These are phyloP conservation scores for Watsonalla binaria DNA, from an alignment of 2,888 invertebrate genomes.

Conservation along the genomic window DNA sequence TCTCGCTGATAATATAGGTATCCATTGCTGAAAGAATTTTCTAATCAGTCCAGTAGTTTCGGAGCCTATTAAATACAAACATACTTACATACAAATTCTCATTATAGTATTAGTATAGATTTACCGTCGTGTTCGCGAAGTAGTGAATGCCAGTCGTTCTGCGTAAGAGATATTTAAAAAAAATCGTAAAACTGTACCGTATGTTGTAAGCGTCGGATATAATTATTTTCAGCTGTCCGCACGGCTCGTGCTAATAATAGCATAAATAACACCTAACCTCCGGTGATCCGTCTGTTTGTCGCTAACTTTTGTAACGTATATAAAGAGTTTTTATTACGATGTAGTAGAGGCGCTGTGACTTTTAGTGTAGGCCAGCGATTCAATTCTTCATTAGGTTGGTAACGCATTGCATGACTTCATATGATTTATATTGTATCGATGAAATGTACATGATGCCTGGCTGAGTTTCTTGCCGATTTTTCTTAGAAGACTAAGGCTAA, in stretches of 20 bases:
- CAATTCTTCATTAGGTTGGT: not conserved
- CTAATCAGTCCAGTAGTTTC: no score
- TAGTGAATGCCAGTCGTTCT: not conserved
- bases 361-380: not conserved
- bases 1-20: no score
- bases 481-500: no score
- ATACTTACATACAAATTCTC: no score
- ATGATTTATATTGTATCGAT: no score
- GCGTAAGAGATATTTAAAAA: constrained; percentile 2
- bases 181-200: constrained; percentile 9
- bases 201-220: constrained; percentile 21
- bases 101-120: no score
- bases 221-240: constrained; percentile 28
- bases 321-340: not conserved
- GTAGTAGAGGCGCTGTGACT: no score
- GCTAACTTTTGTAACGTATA: not conserved
- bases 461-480: no score
- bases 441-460: no score
- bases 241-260: constrained; percentile 18
- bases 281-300: not conserved
- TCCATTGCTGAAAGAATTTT: no score
- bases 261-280: not conserved
- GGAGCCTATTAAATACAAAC: no score
- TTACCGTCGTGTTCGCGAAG: not conserved
- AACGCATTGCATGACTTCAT: no score